Evolutionary conservation across 53 echinoderm and acorn worm genomes (phyloP).

Genomic region (Actinopyga echinites): DNA sequence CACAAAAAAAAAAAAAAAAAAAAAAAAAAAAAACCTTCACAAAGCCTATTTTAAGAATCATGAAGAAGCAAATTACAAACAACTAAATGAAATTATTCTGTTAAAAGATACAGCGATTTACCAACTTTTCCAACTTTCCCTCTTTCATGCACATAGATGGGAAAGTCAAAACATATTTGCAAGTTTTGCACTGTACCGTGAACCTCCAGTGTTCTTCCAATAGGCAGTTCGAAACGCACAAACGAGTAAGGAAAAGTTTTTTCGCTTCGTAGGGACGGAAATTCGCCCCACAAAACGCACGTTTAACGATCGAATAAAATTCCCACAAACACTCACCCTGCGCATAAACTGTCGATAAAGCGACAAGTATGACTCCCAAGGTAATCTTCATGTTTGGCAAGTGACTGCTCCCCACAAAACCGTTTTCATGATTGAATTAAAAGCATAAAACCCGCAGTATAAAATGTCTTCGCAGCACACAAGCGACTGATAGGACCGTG

Average conservation of each 20-base stretch:
- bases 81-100: no score
- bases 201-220: no score
- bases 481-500: neutral
- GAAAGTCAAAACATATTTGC: no score
- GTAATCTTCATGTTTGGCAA: constrained; percentile 33
- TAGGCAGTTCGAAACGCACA: no score
- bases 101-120: no score
- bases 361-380: constrained; percentile 31
- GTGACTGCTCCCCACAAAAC: constrained; percentile 45
- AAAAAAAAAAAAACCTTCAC: no score
- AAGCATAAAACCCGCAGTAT: constrained; percentile 40
- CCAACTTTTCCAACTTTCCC: no score
- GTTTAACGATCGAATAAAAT: constrained; percentile 30
- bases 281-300: constrained; percentile 32
- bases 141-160: no score
- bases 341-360: constrained; percentile 49
- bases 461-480: constrained; percentile 11
- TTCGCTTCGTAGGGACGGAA: constrained; percentile 11
- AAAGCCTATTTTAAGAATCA: no score
- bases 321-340: constrained; percentile 58
- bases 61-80: no score
- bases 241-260: constrained; percentile 9
- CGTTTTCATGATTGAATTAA: constrained; percentile 49
- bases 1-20: no score
- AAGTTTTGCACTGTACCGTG: no score